These are phyloP conservation scores for Cerastis rubricosa DNA, from an alignment of 2,888 invertebrate genomes.

Conservation along the genomic window DNA sequence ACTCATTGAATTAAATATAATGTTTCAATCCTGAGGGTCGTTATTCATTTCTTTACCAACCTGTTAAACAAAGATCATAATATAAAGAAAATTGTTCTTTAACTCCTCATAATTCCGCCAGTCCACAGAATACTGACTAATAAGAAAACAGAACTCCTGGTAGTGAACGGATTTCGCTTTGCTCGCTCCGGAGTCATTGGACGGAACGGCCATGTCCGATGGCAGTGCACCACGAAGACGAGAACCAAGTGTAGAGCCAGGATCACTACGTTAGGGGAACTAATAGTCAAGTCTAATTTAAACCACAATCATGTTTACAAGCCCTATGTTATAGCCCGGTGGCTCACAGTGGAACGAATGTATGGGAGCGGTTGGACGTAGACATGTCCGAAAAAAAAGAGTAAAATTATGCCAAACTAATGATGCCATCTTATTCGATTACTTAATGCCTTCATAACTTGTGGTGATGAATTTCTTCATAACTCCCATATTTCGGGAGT, in stretches of 20 bases:
- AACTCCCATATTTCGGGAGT: too few relatives aligned
- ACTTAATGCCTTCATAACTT: too few relatives aligned
- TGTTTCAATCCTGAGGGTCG: background rate
- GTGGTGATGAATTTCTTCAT: too few relatives aligned
- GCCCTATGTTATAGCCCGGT: too few relatives aligned
- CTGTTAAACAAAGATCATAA: background rate
- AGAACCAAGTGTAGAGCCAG: constrained; percentile 69
- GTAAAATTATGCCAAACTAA: too few relatives aligned
- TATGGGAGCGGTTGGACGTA: too few relatives aligned
- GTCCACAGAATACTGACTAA: background rate
- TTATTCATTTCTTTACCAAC: background rate
- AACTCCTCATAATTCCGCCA: background rate
- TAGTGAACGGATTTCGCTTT: constrained; percentile 65
- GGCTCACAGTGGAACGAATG: too few relatives aligned
- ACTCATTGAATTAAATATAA: constrained; percentile 39
- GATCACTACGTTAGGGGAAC: constrained; percentile 61
- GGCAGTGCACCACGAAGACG: constrained; percentile 72
- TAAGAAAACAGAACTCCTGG: constrained; percentile 47
- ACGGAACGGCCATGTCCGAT: constrained; percentile 59
- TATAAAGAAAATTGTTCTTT: background rate
- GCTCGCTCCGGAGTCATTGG: constrained; percentile 62
- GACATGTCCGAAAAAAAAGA: too few relatives aligned
- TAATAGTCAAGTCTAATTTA: constrained; percentile 29
- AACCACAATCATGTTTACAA: too few relatives aligned
- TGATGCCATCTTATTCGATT: too few relatives aligned